Percentiles rank a stretch among this genome's conserved stretches.
phyloP scores from a whole-genome alignment of 2,888 invertebrate genomes.

The Campopleginae sp. region DNA sequence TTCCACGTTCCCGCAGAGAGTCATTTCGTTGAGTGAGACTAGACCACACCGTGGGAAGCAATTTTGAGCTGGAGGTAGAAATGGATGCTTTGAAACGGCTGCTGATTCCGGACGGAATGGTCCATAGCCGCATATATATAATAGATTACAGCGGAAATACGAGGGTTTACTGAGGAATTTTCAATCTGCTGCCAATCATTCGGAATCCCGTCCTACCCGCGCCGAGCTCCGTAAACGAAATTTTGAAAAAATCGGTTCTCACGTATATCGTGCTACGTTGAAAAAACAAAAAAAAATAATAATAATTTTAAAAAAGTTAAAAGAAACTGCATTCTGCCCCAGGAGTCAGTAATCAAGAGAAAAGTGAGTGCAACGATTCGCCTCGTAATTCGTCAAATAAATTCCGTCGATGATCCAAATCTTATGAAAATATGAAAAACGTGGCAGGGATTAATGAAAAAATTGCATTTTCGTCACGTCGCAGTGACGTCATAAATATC shows the following conservation, averaged over 20 bases:
- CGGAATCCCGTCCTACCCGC: slow-evolving; percentile 30
- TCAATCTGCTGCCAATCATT: slow-evolving; percentile 52
- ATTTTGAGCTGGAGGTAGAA: too few relatives aligned
- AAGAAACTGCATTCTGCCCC: background rate
- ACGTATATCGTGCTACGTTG: background rate
- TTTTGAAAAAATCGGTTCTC: slow-evolving; percentile 8
- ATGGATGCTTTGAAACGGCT: too few relatives aligned
- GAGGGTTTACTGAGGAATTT: slow-evolving; percentile 33
- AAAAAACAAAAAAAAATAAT: slow-evolving; percentile 6
- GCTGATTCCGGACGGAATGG: too few relatives aligned
- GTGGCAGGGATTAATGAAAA: background rate
- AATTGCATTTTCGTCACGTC: background rate
- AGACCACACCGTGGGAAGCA: too few relatives aligned
- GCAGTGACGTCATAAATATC: background rate
- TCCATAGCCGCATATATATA: background rate
- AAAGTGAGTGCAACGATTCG: background rate
- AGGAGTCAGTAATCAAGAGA: background rate
- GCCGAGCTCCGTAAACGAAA: slow-evolving; percentile 18
- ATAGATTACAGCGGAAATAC: background rate
- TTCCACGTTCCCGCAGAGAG: too few relatives aligned
- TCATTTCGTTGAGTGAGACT: too few relatives aligned
- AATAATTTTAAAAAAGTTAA: too few relatives aligned
- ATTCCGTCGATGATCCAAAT: background rate
- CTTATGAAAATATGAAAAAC: too few relatives aligned
- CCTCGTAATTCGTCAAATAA: background rate